Evolutionary conservation across 2,888 invertebrate genomes (phyloP), one percentile per base, ranked within the genome.

Genomic region (Chrysolina haemoptera): DNA sequence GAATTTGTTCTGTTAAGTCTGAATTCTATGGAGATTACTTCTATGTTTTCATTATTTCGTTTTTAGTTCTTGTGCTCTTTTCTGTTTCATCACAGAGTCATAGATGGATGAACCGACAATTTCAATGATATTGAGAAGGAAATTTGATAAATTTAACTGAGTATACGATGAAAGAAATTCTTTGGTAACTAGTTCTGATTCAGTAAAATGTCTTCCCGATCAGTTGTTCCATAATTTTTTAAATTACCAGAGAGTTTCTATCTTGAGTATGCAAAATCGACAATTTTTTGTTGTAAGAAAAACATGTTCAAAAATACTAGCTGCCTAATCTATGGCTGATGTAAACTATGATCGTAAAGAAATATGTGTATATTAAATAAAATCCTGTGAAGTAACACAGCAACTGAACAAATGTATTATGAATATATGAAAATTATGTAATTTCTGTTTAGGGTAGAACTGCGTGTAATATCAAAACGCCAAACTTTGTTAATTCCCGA

Each of bases 341-440:
- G 79, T 84, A 84, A 75, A 82, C 76, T 77, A 83, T 84, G 84
- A 82, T 84, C 83, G 84, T 85, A 84, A 82, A 84, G 81, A 80
- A 82, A 81, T 86, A 79, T 71, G 73, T 86, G 83, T 83, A 83
- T 85, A 82, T 84, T 82, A 83, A 82, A 79, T 83, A 83, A 84
- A 35, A 77, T 81, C 76, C 76, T 80, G 76, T 79, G 82, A 83
- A 84, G 83, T 76, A 82, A 83, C 84, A 83, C 84, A 86, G 84
- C 83, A 85, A 84, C 82, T 81, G 81, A 70, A 78, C 71, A 69
- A 69, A 76, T 71, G 65, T 74, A 27, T 53, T 73, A 64, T 27
- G 70, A 69, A 35, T 6, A 35, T 35, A 35, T 8, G 35, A 35
- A 35, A 35, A 35, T 8, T 35, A 35, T 6, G 35, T 70, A 40